Conservation (phyloP, 2,888 invertebrate species). For the Arenicola marina region DNA sequence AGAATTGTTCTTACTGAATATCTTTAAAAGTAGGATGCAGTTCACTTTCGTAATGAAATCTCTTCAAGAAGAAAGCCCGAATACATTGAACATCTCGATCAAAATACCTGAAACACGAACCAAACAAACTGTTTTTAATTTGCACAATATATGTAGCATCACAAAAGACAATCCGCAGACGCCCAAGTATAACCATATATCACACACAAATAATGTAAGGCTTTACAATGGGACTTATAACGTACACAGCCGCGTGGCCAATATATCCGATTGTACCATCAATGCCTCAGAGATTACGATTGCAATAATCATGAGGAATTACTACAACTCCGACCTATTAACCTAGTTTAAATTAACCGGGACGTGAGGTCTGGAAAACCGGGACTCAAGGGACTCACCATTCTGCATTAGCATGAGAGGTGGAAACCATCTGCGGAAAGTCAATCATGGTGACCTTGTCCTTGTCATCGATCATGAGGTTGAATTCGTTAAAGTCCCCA, state of each 20-base stretch:
- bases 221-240: no score
- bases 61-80: slow-evolving; percentile 84
- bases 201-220: no score
- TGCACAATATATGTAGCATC: no score
- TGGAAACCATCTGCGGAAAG: slow-evolving; percentile 99
- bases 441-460: slow-evolving; percentile 82
- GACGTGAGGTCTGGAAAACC: not conserved
- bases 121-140: no score
- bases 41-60: slow-evolving; percentile 87
- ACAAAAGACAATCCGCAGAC: no score
- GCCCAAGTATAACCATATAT: no score
- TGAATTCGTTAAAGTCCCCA: slow-evolving; percentile 99
- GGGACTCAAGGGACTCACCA: no score
- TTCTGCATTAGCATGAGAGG: slow-evolving; percentile 86
- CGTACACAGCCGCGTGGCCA: no score
- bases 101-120: slow-evolving; percentile 78
- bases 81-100: slow-evolving; percentile 94
- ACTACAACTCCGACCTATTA: not conserved
- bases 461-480: slow-evolving; percentile 81
- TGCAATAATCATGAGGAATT: not conserved
- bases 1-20: slow-evolving; percentile 53
- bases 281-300: no score
- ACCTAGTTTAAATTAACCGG: not conserved
- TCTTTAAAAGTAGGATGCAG: slow-evolving; percentile 62
- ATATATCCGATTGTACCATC: no score